phyloP scores from a whole-genome alignment of 2,113 vertebrate genomes.

The Petroica traversi region DNA sequence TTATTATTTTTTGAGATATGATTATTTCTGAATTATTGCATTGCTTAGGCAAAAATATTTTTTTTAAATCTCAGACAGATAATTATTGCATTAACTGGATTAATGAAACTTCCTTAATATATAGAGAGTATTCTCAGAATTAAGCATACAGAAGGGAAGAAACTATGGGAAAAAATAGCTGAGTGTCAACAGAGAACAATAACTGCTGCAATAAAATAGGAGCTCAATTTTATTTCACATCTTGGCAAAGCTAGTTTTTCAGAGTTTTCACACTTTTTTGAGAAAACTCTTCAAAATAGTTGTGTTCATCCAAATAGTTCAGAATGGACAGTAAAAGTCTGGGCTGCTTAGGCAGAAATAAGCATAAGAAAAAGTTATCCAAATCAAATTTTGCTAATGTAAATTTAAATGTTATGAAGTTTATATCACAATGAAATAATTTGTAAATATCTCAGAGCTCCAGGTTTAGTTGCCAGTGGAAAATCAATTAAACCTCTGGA shows the following conservation, averaged over 20 bases:
- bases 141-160: not conserved
- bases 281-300: not conserved
- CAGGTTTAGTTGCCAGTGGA: not conserved
- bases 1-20: not conserved
- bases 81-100: not conserved
- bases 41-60: rapidly evolving
- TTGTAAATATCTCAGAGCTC: not conserved
- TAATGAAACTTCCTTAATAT: not conserved
- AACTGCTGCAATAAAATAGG: not conserved
- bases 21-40: not conserved
- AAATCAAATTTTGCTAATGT: not conserved
- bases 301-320: rapidly evolving
- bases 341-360: not conserved
- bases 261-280: not conserved
- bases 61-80: too few species aligned
- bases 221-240: not conserved
- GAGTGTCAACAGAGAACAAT: not conserved
- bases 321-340: not conserved
- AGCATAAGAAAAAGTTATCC: not conserved
- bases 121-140: not conserved
- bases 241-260: not conserved
- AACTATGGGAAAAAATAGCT: not conserved
- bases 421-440: not conserved
- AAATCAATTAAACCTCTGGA: not conserved
- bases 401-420: not conserved